These are phyloP conservation scores for Channa maculata DNA, from an alignment of 2,113 vertebrate species.

Conservation along the genomic window DNA sequence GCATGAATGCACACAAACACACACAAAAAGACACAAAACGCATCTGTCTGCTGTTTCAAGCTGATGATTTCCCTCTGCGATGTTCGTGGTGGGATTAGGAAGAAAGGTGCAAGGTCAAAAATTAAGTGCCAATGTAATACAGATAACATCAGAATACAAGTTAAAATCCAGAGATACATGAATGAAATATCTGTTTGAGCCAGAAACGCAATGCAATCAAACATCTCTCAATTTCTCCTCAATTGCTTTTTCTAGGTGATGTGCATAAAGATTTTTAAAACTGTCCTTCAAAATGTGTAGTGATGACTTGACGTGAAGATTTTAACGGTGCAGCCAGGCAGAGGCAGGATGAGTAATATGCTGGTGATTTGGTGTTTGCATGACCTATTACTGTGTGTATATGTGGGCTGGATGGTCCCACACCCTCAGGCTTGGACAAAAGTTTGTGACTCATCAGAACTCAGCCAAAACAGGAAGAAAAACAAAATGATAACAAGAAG, in stretches of 20 bases:
- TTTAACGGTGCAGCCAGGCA: slow-evolving; percentile 26
- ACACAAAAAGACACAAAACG: not conserved
- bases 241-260: not conserved
- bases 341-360: slow-evolving; percentile 54
- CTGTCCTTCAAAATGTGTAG: slow-evolving; percentile 30
- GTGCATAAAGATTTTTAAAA: not conserved
- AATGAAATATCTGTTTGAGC: slow-evolving; percentile 1
- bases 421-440: slow-evolving; percentile 54
- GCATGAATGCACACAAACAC: slow-evolving; percentile 22
- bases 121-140: slow-evolving; percentile 3
- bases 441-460: slow-evolving; percentile 69
- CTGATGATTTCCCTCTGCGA: slow-evolving; percentile 22
- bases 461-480: slow-evolving; percentile 47
- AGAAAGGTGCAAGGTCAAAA: slow-evolving; percentile 4
- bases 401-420: slow-evolving; percentile 44
- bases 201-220: slow-evolving; percentile 1
- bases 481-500: slow-evolving; percentile 46
- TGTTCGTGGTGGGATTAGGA: slow-evolving; percentile 1
- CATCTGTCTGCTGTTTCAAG: slow-evolving; percentile 7
- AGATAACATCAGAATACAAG: slow-evolving; percentile 5
- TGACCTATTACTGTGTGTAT: slow-evolving; percentile 29
- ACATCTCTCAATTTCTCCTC: not conserved
- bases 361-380: slow-evolving; percentile 35
- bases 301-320: slow-evolving; percentile 39
- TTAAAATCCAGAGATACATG: not conserved